phyloP scores from a whole-genome alignment of 2,797 vertebrate genomes.

The Melanotaenia nigrans region DNA sequence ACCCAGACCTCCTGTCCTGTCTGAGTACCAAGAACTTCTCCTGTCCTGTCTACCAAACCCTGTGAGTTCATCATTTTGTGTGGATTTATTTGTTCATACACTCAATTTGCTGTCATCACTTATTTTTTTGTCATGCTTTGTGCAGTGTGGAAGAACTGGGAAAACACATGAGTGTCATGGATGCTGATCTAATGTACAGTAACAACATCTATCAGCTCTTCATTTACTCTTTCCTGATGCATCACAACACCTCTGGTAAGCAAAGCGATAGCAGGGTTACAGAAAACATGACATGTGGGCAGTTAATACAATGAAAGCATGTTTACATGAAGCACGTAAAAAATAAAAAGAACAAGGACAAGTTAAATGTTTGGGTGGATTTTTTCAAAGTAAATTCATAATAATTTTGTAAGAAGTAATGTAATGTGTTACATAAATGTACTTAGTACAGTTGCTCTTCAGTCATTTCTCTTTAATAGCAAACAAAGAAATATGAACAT shows the following conservation, averaged over 20 bases:
- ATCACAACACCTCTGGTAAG: conserved; percentile 69
- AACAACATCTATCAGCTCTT: conserved; percentile 70
- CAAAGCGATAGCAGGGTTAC: not conserved
- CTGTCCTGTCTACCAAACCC: conserved; percentile 78
- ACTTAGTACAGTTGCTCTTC: not conserved
- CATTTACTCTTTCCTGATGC: conserved; percentile 70
- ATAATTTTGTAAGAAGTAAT: not conserved
- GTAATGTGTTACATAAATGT: not conserved
- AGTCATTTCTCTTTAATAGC: not conserved
- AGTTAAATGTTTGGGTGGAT: not conserved
- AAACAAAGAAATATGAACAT: not conserved
- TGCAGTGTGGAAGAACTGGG: conserved; percentile 74
- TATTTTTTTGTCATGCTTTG: not conserved
- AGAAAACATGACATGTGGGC: not conserved
- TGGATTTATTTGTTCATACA: fast-evolving
- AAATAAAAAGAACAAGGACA: not conserved
- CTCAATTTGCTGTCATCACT: not conserved
- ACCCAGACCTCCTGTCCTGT: conserved; percentile 73
- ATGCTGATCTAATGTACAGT: conserved; percentile 15
- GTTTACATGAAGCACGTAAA: not conserved
- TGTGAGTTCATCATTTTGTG: conserved; percentile 67
- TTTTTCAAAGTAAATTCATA: not conserved
- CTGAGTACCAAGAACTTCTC: conserved; percentile 83
- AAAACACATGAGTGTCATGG: conserved; percentile 45
- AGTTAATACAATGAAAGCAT: not conserved